Percentiles rank a stretch among this genome's conserved stretches.
phyloP scores from a whole-genome alignment of 2,797 vertebrate genomes.

The Argya squamiceps region DNA sequence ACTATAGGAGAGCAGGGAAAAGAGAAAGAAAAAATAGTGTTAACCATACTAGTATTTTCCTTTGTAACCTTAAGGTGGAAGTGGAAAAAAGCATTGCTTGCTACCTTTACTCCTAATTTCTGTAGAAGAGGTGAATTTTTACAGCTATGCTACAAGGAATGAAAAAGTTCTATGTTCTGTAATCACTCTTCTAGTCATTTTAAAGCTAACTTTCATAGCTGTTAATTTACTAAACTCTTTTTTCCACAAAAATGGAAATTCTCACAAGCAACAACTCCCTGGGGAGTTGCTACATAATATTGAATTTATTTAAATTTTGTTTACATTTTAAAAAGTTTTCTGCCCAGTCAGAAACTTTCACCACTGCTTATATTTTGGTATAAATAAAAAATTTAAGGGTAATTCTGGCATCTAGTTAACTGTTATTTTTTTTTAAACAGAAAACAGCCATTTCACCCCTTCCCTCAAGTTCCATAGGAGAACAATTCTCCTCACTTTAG shows the following conservation, averaged over 20 bases:
- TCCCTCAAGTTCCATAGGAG: neutral
- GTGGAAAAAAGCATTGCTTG: neutral
- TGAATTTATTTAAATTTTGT: neutral
- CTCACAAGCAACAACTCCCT: neutral
- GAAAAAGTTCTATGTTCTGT: neutral
- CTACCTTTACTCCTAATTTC: neutral
- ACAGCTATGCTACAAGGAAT: neutral
- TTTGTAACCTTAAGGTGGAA: neutral
- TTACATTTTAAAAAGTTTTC: neutral
- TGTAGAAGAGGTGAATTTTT: neutral
- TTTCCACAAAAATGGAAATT: neutral
- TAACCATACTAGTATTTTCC: neutral
- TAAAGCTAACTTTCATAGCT: neutral
- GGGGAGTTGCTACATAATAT: neutral
- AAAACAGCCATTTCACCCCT: neutral
- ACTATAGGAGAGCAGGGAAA: neutral
- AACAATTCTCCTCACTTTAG: neutral
- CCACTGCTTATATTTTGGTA: neutral
- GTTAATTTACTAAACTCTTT: neutral
- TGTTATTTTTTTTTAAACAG: neutral
- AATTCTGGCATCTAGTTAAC: neutral
- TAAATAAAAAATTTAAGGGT: fast-evolving
- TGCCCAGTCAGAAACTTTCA: neutral
- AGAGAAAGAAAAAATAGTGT: neutral
- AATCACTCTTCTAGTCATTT: neutral